Evolutionary conservation across 2,113 vertebrate genomes (phyloP), one percentile per base, ranked within the genome.

Genomic region (Capricornis sumatraensis): DNA sequence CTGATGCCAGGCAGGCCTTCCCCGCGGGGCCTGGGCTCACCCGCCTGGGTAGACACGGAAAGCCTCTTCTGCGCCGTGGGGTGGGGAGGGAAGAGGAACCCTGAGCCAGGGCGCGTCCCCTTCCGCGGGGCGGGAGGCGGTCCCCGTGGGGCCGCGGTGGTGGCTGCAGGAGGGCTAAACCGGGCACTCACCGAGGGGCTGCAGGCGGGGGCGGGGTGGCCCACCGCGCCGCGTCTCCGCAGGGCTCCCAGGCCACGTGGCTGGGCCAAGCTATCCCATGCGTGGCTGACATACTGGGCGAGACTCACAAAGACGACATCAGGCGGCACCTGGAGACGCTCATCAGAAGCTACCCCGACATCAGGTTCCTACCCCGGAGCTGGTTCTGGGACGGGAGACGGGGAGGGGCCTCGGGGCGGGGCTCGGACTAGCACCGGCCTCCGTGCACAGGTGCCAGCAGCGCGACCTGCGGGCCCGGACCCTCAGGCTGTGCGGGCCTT

Each of bases 281-380:
- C 17, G 98, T 99, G 36, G 98, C 99, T 3, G 96, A 60, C 30
- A 98, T 99, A 60, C 97, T 98, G 58, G 97, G 98, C 0, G 98
- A 98, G 97, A 98, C 96, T 12, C 87, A 97, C 43, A 98, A 98
- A 86, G 97, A 98, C 1, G 94, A 97, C 87, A 99, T 99, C 64
- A 94, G 83, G 90, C 71, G 36, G 3, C 52, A 98, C 1, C 58
- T 99, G 83, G 96, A 97, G 27, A 67, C 88, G 0, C 96, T 99
- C 64, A 97, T 98, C 52, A 13, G 30, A 57, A 94, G 96, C 90
- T 99, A 98, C 91, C 98, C 98, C 0, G 98, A 99, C 92, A 96
- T 99, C 96, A 98, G 99, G 99, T 99, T 90, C 0, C 0, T 60
- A 52, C 58, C 89, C 33, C 0, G 33, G 64, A 11, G 64, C n/a